phyloP scores from a whole-genome alignment of 2,113 vertebrate species.

The Shinisaurus crocodilurus region DNA sequence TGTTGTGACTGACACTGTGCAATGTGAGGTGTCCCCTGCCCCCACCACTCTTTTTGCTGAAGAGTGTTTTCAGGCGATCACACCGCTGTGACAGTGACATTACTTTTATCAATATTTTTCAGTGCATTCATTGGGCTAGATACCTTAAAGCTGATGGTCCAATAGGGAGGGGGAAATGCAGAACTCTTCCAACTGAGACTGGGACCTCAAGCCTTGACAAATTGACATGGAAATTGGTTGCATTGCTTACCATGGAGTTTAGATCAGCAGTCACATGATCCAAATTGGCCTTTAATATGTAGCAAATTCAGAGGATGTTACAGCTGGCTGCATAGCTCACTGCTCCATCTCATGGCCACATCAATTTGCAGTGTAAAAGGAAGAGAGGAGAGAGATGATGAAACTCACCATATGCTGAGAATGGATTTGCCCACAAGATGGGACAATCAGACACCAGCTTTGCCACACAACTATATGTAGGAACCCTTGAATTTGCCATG shows the following conservation, averaged over 20 bases:
- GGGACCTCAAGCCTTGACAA: background rate
- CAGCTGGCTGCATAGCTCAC: background rate
- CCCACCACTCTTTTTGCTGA: background rate
- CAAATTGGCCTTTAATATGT: background rate
- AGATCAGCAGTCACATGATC: background rate
- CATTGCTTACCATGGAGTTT: background rate
- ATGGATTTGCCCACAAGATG: background rate
- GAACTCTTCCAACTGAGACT: background rate
- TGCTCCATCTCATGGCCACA: background rate
- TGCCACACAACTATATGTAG: background rate
- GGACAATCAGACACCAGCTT: background rate
- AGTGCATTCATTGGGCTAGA: background rate
- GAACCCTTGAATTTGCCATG: background rate
- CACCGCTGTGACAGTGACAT: background rate
- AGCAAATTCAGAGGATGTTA: background rate
- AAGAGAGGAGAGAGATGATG: background rate
- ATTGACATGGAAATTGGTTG: background rate
- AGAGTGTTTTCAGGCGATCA: slow-evolving; percentile 1
- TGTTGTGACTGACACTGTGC: slow-evolving; percentile 25
- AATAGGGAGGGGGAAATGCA: background rate
- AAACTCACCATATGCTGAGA: background rate
- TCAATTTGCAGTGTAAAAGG: background rate
- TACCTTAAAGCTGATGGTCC: background rate
- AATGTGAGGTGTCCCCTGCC: background rate
- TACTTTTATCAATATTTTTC: background rate